phyloP scores from a whole-genome alignment of 2,797 vertebrate species.

The Coccyzus lansbergi region DNA sequence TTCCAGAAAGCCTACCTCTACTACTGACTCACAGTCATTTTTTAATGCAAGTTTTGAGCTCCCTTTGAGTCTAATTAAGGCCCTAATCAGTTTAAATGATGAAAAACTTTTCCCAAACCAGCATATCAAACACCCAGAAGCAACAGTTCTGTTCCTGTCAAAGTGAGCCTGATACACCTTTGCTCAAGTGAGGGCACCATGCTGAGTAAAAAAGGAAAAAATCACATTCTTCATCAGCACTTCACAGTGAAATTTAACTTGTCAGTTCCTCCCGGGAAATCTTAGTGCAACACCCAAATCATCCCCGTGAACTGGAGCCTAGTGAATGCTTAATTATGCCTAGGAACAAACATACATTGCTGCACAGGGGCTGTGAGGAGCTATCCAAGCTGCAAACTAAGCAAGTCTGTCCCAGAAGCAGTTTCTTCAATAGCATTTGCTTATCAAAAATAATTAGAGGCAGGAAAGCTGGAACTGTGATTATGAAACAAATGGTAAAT shows the following conservation, averaged over 20 bases:
- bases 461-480: conserved; percentile 40
- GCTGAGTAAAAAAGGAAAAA: conserved; percentile 48
- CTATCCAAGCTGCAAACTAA: background rate
- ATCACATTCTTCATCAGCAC: conserved; percentile 45
- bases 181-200: conserved; percentile 27
- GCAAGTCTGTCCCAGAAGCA: conserved; percentile 28
- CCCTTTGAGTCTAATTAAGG: conserved; percentile 47
- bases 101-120: conserved; percentile 32
- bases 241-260: conserved; percentile 45
- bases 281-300: conserved; percentile 20
- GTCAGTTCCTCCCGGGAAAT: conserved; percentile 2
- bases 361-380: background rate
- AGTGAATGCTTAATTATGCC: conserved; percentile 36
- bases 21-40: background rate
- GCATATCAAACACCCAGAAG: conserved; percentile 3
- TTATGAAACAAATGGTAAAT: conserved; percentile 66
- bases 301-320: background rate
- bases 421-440: conserved; percentile 38
- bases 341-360: background rate
- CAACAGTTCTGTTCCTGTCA: conserved; percentile 33
- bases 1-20: background rate
- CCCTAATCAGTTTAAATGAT: conserved; percentile 34
- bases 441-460: conserved; percentile 69
- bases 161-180: background rate
- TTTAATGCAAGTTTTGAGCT: background rate